phyloP scores from a whole-genome alignment of 2,797 vertebrate species.

The Propithecus deckenii region DNA sequence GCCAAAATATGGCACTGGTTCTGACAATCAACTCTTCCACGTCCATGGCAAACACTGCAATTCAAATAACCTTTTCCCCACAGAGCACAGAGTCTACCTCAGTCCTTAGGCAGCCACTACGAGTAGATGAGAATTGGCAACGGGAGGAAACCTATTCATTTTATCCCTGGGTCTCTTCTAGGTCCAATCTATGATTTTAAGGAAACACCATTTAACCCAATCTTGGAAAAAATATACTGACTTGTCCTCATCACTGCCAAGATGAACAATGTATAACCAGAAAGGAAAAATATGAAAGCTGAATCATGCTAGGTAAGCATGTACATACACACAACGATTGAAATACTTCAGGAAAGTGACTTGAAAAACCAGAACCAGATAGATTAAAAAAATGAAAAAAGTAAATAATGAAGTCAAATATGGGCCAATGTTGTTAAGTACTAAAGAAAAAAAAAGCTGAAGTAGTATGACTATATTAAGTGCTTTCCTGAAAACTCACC shows the following conservation, averaged over 20 bases:
- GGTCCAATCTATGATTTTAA: not conserved
- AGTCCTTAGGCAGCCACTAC: not conserved
- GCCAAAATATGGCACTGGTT: not conserved
- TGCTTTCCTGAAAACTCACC: not conserved
- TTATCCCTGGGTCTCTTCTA: not conserved
- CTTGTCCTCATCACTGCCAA: conserved; percentile 5
- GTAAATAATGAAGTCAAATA: conserved; percentile 18
- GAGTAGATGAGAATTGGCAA: not conserved
- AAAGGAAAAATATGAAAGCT: conserved; percentile 37
- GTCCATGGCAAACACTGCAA: not conserved
- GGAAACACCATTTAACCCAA: not conserved
- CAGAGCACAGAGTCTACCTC: not conserved
- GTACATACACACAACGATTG: not conserved
- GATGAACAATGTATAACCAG: not conserved
- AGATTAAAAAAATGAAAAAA: conserved; percentile 28
- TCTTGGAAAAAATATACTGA: not conserved
- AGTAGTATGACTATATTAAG: conserved; percentile 2
- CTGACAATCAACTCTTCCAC: not conserved
- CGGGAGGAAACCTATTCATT: not conserved
- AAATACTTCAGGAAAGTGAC: conserved; percentile 51
- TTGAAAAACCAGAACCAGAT: conserved; percentile 51
- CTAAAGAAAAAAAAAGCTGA: not conserved
- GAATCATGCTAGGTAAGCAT: conserved; percentile 34
- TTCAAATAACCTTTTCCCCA: not conserved
- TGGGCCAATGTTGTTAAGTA: not conserved